These are phyloP conservation scores for Cyprinodon diabolis DNA, from an alignment of 2,797 vertebrate genomes.

Conservation along the genomic window DNA sequence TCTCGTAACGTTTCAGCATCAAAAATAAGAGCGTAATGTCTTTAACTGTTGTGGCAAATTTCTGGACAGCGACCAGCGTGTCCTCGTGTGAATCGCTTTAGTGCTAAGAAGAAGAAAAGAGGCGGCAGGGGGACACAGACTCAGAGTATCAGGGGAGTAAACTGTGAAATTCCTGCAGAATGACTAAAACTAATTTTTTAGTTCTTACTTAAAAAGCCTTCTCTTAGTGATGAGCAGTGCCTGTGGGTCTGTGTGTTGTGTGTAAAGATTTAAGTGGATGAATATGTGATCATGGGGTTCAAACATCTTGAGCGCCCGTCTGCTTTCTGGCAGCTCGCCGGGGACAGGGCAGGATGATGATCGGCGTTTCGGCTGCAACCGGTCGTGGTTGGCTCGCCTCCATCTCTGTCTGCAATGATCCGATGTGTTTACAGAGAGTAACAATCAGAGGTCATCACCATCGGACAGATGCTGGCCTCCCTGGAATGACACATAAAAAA, in stretches of 20 bases:
- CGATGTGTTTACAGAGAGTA: constrained; percentile 76
- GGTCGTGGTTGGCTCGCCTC: constrained; percentile 41
- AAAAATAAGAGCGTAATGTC: not conserved
- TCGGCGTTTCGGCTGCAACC: constrained; percentile 44
- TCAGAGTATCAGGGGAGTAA: constrained; percentile 20
- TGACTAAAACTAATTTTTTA: constrained; percentile 11
- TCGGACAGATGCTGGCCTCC: constrained; percentile 81
- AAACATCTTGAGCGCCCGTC: constrained; percentile 21
- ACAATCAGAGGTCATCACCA: constrained; percentile 85
- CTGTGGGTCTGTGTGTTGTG: constrained; percentile 40
- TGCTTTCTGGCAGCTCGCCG: constrained; percentile 43
- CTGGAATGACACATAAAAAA: constrained; percentile 56
- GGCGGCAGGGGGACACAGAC: constrained; percentile 40
- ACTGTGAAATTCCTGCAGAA: constrained; percentile 39
- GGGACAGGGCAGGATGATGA: constrained; percentile 35
- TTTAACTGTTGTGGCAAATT: constrained; percentile 25
- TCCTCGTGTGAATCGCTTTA: constrained; percentile 26
- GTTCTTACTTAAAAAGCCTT: constrained; percentile 29
- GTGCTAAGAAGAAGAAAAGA: constrained; percentile 31
- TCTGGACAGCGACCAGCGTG: constrained; percentile 68
- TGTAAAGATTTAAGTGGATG: constrained; percentile 26
- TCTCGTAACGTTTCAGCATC: constrained; percentile 24
- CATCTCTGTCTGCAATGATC: constrained; percentile 47
- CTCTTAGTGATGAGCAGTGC: constrained; percentile 41
- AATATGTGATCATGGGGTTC: not conserved